Conservation (phyloP, 2,888 invertebrate species). For the Phragmatobia fuliginosa region DNA sequence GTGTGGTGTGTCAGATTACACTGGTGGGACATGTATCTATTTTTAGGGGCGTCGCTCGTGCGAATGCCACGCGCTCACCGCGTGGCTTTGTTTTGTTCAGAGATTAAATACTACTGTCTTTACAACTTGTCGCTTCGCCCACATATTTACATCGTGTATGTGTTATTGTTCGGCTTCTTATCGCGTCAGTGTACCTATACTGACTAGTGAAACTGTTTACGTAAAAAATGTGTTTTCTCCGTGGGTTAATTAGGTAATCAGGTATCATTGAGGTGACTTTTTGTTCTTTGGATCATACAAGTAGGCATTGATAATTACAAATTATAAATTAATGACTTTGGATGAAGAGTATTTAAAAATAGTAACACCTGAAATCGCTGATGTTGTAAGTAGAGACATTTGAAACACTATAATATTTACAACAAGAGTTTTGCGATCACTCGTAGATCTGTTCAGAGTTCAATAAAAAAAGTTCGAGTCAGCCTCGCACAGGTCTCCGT, state of each 20-base stretch:
- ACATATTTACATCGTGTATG: conserved; percentile 75
- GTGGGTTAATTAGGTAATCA: conserved; percentile 13
- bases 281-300: neutral
- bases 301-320: neutral
- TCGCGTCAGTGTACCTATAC: conserved; percentile 65
- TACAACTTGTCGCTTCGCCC: conserved; percentile 44
- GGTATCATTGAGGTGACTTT: conserved; percentile 12
- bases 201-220: conserved; percentile 45
- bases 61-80: conserved; percentile 72
- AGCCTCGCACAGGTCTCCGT: too few relatives aligned
- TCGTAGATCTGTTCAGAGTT: too few relatives aligned
- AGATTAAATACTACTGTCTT: conserved; percentile 27
- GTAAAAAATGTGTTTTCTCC: conserved; percentile 48
- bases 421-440: too few relatives aligned
- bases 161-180: conserved; percentile 67
- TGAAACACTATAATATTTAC: too few relatives aligned
- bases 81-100: conserved; percentile 83
- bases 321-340: neutral
- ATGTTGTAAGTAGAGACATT: neutral
- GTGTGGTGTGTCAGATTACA: conserved; percentile 53
- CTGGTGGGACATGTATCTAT: conserved; percentile 71
- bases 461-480: too few relatives aligned
- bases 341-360: neutral
- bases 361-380: neutral
- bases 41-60: conserved; percentile 68